Conservation (phyloP, 1,140 invertebrate species). For the Pogonomyrmex californicus region DNA sequence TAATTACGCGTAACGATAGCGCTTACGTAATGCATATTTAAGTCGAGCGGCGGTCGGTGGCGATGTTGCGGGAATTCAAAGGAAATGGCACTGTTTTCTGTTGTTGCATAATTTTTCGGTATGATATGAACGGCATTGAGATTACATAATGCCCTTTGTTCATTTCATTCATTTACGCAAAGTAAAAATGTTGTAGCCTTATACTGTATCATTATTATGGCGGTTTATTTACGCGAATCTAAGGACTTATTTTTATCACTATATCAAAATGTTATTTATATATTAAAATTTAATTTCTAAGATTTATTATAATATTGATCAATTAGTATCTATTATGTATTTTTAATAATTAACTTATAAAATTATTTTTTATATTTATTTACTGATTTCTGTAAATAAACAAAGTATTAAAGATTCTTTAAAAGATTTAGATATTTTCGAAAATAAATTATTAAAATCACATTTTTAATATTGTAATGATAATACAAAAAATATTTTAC, state of each 20-base stretch:
- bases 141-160: conserved; percentile 28
- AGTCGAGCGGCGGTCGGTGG: conserved; percentile 12
- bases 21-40: conserved; percentile 57
- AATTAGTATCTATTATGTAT: background rate
- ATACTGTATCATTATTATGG: background rate
- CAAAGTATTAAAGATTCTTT: background rate
- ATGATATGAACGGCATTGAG: background rate
- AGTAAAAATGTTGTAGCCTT: background rate
- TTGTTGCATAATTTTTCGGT: conserved; percentile 44
- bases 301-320: background rate
- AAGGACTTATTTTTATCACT: background rate
- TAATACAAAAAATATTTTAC: conserved; percentile 7
- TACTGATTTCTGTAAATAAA: background rate
- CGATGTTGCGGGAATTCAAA: conserved; percentile 37
- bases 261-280: background rate
- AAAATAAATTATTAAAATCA: background rate
- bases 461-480: background rate
- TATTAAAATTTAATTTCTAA: background rate
- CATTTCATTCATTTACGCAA: conserved; percentile 9
- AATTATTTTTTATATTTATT: conserved; percentile 3
- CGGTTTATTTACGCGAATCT: background rate
- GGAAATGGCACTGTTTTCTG: conserved; percentile 36
- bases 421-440: background rate
- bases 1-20: conserved; percentile 54
- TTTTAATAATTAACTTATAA: conserved; percentile 9